A percentile compares a stretch with the other conserved stretches of the same genome.
Conservation (phyloP, 1,140 invertebrate species). For the Acromyrmex echinatior region DNA sequence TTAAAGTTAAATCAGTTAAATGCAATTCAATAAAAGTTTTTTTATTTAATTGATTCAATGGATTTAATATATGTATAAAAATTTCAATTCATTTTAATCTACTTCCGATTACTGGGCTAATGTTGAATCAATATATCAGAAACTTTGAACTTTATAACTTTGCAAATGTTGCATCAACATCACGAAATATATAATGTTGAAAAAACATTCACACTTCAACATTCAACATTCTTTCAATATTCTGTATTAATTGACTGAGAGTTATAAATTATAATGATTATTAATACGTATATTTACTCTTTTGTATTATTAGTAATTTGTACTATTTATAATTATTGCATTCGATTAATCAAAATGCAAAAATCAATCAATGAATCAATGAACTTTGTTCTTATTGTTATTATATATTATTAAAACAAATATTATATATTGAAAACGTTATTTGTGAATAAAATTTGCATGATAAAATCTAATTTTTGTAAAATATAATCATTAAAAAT, state of each 20-base stretch:
- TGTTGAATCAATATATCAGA: too few species aligned
- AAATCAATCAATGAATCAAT: constrained; percentile 24
- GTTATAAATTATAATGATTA: background rate
- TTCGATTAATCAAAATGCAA: background rate
- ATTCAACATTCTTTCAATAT: too few species aligned
- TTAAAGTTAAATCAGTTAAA: too few species aligned
- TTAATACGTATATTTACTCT: background rate
- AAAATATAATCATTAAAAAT: background rate
- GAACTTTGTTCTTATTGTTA: background rate
- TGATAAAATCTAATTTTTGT: background rate
- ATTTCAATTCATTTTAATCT: too few species aligned
- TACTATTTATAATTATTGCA: background rate
- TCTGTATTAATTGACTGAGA: background rate
- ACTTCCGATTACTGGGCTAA: too few species aligned
- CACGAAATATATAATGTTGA: too few species aligned
- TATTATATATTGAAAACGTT: background rate
- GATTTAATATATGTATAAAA: too few species aligned
- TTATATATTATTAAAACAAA: background rate
- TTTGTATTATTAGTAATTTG: background rate
- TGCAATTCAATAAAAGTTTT: too few species aligned
- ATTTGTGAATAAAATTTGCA: background rate
- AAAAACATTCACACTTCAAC: too few species aligned
- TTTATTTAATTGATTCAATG: too few species aligned
- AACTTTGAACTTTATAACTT: too few species aligned
- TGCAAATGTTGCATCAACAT: too few species aligned